Conservation (phyloP, 53 echinoderm and acorn worm genomes). For the Actinopyga echinites region DNA sequence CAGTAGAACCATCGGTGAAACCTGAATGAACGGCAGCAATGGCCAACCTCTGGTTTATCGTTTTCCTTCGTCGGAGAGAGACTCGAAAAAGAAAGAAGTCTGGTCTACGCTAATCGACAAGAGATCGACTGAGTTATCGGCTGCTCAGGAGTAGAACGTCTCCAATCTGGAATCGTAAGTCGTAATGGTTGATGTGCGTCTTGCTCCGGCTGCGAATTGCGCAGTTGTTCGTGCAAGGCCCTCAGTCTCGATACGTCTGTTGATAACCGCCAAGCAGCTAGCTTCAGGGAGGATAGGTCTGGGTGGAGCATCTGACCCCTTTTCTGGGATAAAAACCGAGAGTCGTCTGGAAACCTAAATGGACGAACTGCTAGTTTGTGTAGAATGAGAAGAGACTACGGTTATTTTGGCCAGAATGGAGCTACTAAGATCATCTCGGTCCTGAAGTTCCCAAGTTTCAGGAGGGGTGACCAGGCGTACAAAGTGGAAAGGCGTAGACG, state of each 20-base stretch:
- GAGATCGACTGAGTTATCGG: neutral
- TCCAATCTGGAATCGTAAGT: conserved; percentile 29
- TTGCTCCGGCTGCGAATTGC: conserved; percentile 8
- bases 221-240: conserved; percentile 38
- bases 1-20: conserved; percentile 9
- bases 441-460: neutral
- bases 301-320: neutral
- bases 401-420: conserved; percentile 22
- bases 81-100: neutral
- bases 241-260: neutral
- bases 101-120: neutral
- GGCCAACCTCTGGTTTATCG: neutral
- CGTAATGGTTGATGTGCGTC: neutral
- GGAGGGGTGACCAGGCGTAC: neutral
- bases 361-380: neutral
- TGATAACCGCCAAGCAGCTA: neutral
- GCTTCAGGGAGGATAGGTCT: neutral
- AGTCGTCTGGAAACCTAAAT: neutral
- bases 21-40: neutral
- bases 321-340: neutral
- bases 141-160: conserved; percentile 13
- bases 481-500: neutral
- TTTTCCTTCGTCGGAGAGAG: neutral
- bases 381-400: conserved; percentile 22
- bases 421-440: neutral